phyloP scores from a whole-genome alignment of 2,113 vertebrate genomes.

The Malurus elegans region DNA sequence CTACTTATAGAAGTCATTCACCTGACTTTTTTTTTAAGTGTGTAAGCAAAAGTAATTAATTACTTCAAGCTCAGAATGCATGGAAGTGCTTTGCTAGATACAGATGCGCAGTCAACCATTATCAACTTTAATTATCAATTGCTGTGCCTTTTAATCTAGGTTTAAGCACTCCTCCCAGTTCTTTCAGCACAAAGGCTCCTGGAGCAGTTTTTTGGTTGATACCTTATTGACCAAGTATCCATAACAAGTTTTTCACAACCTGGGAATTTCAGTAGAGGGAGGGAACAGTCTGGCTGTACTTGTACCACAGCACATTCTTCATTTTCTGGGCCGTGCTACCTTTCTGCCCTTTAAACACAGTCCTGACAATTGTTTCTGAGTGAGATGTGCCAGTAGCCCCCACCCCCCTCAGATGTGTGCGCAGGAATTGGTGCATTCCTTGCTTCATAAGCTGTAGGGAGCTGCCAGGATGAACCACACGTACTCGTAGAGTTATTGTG shows the following conservation, averaged over 20 bases:
- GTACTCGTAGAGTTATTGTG: no score
- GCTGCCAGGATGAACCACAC: no score
- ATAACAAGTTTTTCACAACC: not conserved
- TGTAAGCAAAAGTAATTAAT: not conserved
- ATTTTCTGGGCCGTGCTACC: not conserved
- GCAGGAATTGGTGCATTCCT: not conserved
- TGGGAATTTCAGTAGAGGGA: not conserved
- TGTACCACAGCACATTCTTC: not conserved
- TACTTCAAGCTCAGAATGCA: not conserved
- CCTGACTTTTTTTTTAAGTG: not conserved
- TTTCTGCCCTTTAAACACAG: not conserved
- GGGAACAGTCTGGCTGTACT: not conserved
- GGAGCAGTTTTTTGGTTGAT: not conserved
- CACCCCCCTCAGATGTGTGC: not conserved
- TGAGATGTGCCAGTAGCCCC: not conserved
- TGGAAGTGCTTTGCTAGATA: not conserved
- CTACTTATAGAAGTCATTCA: not conserved
- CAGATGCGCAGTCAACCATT: not conserved
- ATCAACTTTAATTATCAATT: not conserved
- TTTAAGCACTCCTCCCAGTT: not conserved
- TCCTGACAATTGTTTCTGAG: not conserved
- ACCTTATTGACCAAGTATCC: not conserved
- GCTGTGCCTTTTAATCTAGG: not conserved
- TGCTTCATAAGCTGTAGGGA: not conserved
- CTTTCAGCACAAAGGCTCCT: not conserved